Evolutionary conservation across 2,888 invertebrate species (phyloP).

Genomic region (Phytoseiulus persimilis): DNA sequence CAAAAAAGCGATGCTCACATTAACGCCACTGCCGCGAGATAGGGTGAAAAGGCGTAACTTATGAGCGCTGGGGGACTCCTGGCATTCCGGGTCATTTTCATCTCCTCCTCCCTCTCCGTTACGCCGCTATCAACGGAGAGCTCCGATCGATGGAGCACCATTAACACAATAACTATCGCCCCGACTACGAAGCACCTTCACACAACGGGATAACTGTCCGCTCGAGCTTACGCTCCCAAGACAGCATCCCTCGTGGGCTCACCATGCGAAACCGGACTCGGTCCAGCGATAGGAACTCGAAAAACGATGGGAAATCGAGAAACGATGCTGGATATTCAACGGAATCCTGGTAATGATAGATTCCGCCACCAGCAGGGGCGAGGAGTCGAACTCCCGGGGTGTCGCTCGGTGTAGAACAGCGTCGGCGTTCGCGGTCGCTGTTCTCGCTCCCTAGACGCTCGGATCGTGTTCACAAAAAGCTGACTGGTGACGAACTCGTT

Average conservation of each 20-base stretch:
- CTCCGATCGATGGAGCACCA: not conserved
- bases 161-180: not conserved
- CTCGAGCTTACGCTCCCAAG: no score
- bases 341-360: no score
- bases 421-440: no score
- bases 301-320: no score
- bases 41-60: conserved; percentile 5
- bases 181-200: not conserved
- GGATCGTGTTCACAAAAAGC: not conserved
- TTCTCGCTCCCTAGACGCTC: not conserved
- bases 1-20: not conserved
- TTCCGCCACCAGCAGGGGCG: no score
- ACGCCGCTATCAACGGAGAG: not conserved
- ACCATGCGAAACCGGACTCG: no score
- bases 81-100: not conserved
- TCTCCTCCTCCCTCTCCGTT: not conserved
- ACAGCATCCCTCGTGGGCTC: no score
- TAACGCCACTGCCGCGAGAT: not conserved
- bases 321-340: no score
- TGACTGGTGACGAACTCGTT: not conserved
- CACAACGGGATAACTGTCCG: no score
- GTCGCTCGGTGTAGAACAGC: no score
- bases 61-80: conserved; percentile 5
- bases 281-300: no score
- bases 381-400: no score